A percentile compares a stretch with the other conserved stretches of the same genome.
Evolutionary conservation across 2,888 invertebrate genomes (phyloP).

Genomic region (Scaptomyza reducta): DNA sequence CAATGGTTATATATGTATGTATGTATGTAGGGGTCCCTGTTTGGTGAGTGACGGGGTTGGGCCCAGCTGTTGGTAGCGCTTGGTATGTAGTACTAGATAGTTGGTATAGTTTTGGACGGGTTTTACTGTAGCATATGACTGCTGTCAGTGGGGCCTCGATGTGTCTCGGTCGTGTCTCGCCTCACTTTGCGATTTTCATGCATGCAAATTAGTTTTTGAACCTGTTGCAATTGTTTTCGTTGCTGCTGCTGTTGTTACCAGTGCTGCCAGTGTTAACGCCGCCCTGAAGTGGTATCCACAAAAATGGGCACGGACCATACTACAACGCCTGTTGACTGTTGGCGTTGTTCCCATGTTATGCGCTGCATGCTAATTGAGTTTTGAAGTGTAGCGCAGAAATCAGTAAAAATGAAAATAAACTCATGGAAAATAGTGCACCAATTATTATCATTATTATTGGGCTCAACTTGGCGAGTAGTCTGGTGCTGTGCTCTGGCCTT

Average conservation of each 20-base stretch:
- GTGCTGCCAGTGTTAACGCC: slow-evolving; percentile 54
- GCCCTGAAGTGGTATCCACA: slow-evolving; percentile 37
- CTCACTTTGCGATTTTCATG: slow-evolving; percentile 67
- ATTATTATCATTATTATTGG: slow-evolving; percentile 48
- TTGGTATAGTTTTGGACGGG: slow-evolving; percentile 52
- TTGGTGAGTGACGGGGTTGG: slow-evolving; percentile 26
- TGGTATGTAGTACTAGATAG: slow-evolving; percentile 32
- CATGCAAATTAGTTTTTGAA: slow-evolving; percentile 79
- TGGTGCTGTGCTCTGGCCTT: slow-evolving; percentile 13
- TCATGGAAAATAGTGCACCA: slow-evolving; percentile 74
- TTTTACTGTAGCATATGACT: slow-evolving; percentile 40
- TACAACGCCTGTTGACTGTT: slow-evolving; percentile 10
- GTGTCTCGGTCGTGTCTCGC: slow-evolving; percentile 71
- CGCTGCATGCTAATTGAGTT: slow-evolving; percentile 63
- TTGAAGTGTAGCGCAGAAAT: slow-evolving; percentile 45
- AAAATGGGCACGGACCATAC: slow-evolving; percentile 23
- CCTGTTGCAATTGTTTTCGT: slow-evolving; percentile 70
- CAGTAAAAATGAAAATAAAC: slow-evolving; percentile 49
- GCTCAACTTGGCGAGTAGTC: slow-evolving; percentile 13
- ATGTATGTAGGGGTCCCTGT: neutral
- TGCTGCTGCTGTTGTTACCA: slow-evolving; percentile 5
- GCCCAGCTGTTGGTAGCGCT: slow-evolving; percentile 43
- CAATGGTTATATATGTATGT: slow-evolving; percentile 46
- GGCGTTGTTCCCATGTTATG: slow-evolving; percentile 46
- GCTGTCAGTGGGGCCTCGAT: slow-evolving; percentile 45